A percentile compares a stretch with the other conserved stretches of the same genome.
phyloP scores from a whole-genome alignment of 2,113 vertebrate species.

The Antidorcas marsupialis region DNA sequence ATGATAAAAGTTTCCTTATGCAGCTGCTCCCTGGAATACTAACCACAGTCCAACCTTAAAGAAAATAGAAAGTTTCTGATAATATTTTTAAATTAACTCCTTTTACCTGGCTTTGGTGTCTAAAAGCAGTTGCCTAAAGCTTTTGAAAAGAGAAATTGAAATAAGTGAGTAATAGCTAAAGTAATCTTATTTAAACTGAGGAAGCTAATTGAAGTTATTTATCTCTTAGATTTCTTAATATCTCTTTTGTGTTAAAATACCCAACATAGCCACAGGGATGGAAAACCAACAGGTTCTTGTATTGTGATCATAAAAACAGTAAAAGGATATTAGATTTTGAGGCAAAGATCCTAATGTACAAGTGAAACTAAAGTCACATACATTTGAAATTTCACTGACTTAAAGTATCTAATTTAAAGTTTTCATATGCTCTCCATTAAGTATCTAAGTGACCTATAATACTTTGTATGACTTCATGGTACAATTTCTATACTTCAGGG shows the following conservation, averaged over 20 bases:
- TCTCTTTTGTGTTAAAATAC: constrained; percentile 18
- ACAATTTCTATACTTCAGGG: not conserved
- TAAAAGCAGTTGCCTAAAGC: not conserved
- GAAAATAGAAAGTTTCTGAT: not conserved
- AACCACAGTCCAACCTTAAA: not conserved
- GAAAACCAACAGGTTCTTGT: not conserved
- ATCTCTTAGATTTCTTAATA: constrained; percentile 52
- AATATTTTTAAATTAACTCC: not conserved
- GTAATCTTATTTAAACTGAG: constrained; percentile 56
- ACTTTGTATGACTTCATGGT: not conserved
- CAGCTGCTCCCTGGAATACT: not conserved
- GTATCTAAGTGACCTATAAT: not conserved
- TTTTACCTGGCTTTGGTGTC: not conserved
- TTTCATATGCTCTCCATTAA: not conserved
- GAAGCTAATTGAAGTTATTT: constrained; percentile 65
- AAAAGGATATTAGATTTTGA: not conserved
- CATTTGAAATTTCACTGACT: not conserved
- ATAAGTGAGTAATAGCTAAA: constrained; percentile 58
- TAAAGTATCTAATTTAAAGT: not conserved
- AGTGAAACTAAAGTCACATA: not conserved
- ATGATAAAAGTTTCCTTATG: not conserved
- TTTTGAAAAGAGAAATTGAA: constrained; percentile 28
- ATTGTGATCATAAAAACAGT: not conserved
- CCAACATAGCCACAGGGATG: not conserved
- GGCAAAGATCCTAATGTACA: not conserved